phyloP scores from a whole-genome alignment of 2,113 vertebrate genomes.

The crab-eating macaque (Macaca fascicularis) region DNA sequence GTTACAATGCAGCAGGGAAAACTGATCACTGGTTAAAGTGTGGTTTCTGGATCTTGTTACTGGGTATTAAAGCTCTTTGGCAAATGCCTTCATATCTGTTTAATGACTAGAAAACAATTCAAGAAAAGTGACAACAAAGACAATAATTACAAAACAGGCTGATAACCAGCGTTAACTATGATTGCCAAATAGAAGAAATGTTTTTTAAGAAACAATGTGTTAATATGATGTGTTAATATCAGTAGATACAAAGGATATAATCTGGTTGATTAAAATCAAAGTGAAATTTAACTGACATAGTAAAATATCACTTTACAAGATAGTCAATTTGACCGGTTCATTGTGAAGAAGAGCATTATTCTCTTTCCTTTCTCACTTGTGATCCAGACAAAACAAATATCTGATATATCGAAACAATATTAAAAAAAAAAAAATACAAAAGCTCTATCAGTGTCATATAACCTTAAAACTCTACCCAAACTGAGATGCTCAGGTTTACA shows the following conservation, averaged over 20 bases:
- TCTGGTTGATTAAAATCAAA: not conserved
- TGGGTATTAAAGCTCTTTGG: not conserved
- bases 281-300: not conserved
- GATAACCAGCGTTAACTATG: not conserved
- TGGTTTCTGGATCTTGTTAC: not conserved
- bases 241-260: not conserved
- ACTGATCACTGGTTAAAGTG: not conserved
- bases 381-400: constrained; percentile 28
- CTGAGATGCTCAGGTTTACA: constrained; percentile 48
- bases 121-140: not conserved
- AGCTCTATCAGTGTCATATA: constrained; percentile 43
- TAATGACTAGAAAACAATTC: not conserved
- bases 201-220: constrained; percentile 31
- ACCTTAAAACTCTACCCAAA: constrained; percentile 61
- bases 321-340: not conserved
- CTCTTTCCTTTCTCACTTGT: not conserved
- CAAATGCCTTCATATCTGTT: not conserved
- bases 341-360: not conserved
- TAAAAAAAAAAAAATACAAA: constrained; percentile 48
- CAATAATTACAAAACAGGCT: not conserved
- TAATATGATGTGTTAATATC: not conserved
- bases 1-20: not conserved
- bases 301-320: constrained; percentile 38
- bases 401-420: not conserved
- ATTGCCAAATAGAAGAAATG: not conserved